Evolutionary conservation across 2,113 vertebrate genomes (phyloP).

Genomic region (Lophura nycthemera): DNA sequence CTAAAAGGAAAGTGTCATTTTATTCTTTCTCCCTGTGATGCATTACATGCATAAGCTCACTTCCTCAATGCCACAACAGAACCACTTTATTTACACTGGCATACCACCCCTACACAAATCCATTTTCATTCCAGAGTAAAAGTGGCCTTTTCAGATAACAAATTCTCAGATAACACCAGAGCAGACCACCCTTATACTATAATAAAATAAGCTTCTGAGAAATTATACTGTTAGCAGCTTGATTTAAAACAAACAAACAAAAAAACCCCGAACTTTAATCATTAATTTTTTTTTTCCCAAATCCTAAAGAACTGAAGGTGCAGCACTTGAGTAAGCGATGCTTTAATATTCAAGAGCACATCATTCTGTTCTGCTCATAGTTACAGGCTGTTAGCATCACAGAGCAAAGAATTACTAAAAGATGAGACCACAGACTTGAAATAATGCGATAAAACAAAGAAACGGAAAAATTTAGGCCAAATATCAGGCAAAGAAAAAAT

Average conservation of each 20-base stretch:
- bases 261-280: background rate
- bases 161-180: background rate
- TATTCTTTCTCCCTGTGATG: background rate
- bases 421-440: background rate
- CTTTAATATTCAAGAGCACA: background rate
- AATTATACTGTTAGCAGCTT: slow-evolving; percentile 3
- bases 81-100: background rate
- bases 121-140: background rate
- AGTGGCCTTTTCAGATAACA: background rate
- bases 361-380: background rate
- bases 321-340: slow-evolving; percentile 5
- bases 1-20: background rate
- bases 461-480: slow-evolving; percentile 16
- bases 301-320: background rate
- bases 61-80: background rate
- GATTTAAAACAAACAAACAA: background rate
- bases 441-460: background rate
- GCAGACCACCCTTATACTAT: background rate
- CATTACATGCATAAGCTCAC: background rate
- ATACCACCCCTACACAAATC: background rate
- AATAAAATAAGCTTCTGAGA: background rate
- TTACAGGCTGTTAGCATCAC: background rate
- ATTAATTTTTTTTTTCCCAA: background rate
- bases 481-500: background rate
- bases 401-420: background rate